These are phyloP conservation scores for Oreohelix idahoensis DNA, from an alignment of 1,140 invertebrate species.

Conservation along the genomic window DNA sequence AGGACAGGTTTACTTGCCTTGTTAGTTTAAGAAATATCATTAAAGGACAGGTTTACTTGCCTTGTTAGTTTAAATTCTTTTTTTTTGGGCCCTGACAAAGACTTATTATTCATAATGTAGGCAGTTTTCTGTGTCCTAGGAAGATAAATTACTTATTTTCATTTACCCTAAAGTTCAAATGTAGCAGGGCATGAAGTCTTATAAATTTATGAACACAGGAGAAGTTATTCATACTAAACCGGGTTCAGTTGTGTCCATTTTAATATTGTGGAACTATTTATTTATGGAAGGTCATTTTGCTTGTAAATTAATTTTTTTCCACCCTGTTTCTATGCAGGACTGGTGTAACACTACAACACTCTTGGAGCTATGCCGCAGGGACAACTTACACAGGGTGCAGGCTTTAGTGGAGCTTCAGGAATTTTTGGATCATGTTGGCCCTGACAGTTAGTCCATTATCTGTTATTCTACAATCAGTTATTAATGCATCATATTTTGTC, in stretches of 20 bases:
- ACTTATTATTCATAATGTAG: too few species aligned
- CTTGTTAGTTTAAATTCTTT: too few species aligned
- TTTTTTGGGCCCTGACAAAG: too few species aligned
- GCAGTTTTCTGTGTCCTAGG: too few species aligned
- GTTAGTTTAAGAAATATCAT: too few species aligned
- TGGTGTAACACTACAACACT: conserved; percentile 68
- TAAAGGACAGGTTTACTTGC: too few species aligned
- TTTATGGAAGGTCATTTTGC: not conserved
- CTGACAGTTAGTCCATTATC: not conserved
- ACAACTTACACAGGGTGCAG: conserved; percentile 68
- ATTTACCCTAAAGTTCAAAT: not conserved
- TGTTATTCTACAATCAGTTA: too few species aligned
- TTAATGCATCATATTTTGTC: too few species aligned
- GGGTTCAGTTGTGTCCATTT: not conserved
- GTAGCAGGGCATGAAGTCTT: not conserved
- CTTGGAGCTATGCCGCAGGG: conserved; percentile 58
- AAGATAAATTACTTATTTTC: too few species aligned
- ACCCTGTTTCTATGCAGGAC: conserved; percentile 57
- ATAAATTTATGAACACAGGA: not conserved
- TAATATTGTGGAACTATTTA: not conserved
- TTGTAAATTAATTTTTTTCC: not conserved
- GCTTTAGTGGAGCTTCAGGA: conserved; percentile 68
- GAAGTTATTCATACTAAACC: not conserved
- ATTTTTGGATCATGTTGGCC: conserved; percentile 56
- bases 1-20: too few species aligned